A percentile compares a stretch with the other conserved stretches of the same genome.
Evolutionary conservation across 2,797 vertebrate genomes (phyloP).

Genomic region (Pipistrellus kuhlii): DNA sequence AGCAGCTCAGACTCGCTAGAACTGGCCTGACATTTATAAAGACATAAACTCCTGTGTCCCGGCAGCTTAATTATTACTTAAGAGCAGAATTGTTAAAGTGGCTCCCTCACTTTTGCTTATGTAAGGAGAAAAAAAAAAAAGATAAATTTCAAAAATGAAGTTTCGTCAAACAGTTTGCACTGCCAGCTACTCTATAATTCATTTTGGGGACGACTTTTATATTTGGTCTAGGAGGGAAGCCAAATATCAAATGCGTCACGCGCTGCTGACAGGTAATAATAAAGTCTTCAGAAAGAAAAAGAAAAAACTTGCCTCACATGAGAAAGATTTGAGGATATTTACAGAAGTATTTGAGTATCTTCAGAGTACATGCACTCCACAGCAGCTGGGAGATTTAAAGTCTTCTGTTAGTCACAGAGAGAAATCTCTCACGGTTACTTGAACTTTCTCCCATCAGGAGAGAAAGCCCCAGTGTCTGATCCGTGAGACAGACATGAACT

Average conservation of each 20-base stretch:
- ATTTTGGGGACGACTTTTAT: constrained; percentile 23
- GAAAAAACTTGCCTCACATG: neutral
- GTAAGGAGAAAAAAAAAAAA: constrained; percentile 6
- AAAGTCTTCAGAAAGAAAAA: neutral
- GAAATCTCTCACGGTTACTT: neutral
- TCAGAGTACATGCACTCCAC: constrained; percentile 17
- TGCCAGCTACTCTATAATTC: constrained; percentile 48
- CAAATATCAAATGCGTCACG: constrained; percentile 35
- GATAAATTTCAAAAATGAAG: constrained; percentile 61
- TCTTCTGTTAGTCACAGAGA: neutral
- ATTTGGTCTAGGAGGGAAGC: constrained; percentile 61
- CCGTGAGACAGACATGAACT: neutral
- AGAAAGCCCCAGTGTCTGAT: neutral
- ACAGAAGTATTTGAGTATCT: neutral
- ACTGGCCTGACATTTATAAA: constrained; percentile 66
- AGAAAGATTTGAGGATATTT: constrained; percentile 42
- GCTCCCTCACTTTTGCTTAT: constrained; percentile 56
- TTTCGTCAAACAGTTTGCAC: constrained; percentile 36
- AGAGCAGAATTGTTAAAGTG: constrained; percentile 57
- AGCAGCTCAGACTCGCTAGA: neutral
- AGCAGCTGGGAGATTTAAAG: neutral
- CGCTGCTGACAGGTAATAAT: constrained; percentile 43
- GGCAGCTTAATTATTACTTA: constrained; percentile 64
- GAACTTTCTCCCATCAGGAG: neutral
- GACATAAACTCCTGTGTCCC: neutral